Conservation (phyloP, 92 coral and sea anemone species). For the Ricordea florida region DNA sequence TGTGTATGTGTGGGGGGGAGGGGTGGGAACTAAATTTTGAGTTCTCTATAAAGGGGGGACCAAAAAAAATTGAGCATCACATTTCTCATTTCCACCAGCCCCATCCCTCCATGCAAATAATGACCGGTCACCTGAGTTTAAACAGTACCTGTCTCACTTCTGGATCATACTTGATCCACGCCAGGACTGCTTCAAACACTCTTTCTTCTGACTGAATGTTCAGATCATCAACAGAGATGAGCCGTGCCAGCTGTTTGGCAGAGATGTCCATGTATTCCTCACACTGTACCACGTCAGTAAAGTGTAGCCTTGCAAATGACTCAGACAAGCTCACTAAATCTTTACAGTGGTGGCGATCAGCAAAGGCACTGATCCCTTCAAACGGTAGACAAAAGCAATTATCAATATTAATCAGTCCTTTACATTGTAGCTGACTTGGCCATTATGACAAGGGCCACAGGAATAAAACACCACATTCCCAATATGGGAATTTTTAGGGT, state of each 20-base stretch:
- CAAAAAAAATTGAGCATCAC: no score
- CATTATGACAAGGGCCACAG: no score
- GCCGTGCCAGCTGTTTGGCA: constrained; percentile 73
- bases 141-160: constrained; percentile 72
- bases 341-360: constrained; percentile 88
- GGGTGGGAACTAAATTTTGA: no score
- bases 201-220: constrained; percentile 94
- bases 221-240: constrained; percentile 84
- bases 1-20: no score
- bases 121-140: not conserved
- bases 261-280: constrained; percentile 96
- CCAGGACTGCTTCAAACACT: constrained; percentile 96
- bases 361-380: constrained; percentile 92
- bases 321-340: constrained; percentile 80
- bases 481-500: no score
- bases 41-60: no score
- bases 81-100: no score
- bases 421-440: no score
- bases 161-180: constrained; percentile 90
- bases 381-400: not conserved
- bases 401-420: no score
- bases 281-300: constrained; percentile 91
- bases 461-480: no score
- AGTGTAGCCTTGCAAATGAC: constrained; percentile 86
- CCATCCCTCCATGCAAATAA: no score